Evolutionary conservation across 2,797 vertebrate species (phyloP).

Genomic region (Microhierax caerulescens): DNA sequence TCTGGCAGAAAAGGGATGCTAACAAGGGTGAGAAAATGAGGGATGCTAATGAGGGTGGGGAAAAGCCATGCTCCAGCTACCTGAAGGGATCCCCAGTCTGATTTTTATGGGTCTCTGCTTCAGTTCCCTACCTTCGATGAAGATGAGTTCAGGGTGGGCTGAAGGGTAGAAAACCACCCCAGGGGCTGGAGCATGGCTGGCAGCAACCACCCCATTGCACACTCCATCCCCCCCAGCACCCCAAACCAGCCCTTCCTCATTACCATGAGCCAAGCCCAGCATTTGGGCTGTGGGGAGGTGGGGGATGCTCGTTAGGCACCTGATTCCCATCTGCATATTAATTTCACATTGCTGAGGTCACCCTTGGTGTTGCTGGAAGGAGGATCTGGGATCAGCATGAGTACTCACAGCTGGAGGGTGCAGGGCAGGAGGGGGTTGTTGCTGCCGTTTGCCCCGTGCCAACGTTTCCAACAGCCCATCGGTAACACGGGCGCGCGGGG

Average conservation of each 20-base stretch:
- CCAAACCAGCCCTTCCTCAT: accelerated
- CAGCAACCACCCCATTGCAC: too few species aligned
- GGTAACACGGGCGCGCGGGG: accelerated
- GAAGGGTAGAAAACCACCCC: background rate
- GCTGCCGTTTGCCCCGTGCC: accelerated
- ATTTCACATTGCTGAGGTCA: background rate
- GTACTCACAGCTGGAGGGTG: background rate
- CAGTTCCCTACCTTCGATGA: too few species aligned
- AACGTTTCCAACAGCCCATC: background rate
- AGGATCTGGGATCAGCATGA: background rate
- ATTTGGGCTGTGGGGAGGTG: accelerated
- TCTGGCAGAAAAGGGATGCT: background rate
- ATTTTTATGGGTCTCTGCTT: background rate
- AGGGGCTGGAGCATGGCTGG: accelerated
- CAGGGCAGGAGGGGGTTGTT: accelerated
- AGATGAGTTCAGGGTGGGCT: background rate
- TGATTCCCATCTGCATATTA: background rate
- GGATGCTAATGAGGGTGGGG: background rate
- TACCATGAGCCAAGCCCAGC: accelerated
- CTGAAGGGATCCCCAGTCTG: background rate
- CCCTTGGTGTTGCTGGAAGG: background rate
- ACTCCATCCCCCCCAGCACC: background rate
- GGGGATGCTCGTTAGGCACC: accelerated
- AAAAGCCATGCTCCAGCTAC: background rate
- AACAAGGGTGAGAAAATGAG: background rate